These are phyloP conservation scores for Bungarus multicinctus DNA, from an alignment of 2,113 vertebrate genomes.

Conservation along the genomic window DNA sequence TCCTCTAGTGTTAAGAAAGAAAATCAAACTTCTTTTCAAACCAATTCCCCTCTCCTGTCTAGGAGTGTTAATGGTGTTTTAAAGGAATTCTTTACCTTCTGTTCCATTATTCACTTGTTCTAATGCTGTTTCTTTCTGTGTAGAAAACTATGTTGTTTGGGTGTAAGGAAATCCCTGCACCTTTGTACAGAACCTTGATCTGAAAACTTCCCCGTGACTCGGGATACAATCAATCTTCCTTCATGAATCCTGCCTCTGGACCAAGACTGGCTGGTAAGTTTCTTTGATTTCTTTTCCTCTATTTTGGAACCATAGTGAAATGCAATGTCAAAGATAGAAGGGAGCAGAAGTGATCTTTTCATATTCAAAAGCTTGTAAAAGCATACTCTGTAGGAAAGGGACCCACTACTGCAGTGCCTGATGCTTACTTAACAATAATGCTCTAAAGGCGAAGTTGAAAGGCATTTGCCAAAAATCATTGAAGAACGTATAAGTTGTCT, in stretches of 20 bases:
- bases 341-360: not conserved
- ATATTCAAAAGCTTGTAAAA: not conserved
- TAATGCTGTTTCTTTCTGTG: not conserved
- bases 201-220: not conserved
- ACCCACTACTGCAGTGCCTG: not conserved
- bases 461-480: not conserved
- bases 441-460: not conserved
- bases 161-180: too few species aligned
- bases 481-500: not conserved
- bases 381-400: not conserved
- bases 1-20: not conserved
- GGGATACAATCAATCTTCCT: not conserved
- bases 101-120: not conserved
- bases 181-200: not conserved
- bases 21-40: not conserved
- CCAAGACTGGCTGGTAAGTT: constrained; percentile 4
- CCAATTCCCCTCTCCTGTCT: not conserved
- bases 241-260: not conserved
- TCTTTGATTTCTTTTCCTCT: not conserved
- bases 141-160: not conserved
- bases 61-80: not conserved
- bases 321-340: not conserved
- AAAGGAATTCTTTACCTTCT: not conserved
- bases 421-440: not conserved
- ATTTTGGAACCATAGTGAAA: not conserved